These are phyloP conservation scores for Caprella mutica DNA, from an alignment of 2,888 invertebrate species.

Conservation along the genomic window DNA sequence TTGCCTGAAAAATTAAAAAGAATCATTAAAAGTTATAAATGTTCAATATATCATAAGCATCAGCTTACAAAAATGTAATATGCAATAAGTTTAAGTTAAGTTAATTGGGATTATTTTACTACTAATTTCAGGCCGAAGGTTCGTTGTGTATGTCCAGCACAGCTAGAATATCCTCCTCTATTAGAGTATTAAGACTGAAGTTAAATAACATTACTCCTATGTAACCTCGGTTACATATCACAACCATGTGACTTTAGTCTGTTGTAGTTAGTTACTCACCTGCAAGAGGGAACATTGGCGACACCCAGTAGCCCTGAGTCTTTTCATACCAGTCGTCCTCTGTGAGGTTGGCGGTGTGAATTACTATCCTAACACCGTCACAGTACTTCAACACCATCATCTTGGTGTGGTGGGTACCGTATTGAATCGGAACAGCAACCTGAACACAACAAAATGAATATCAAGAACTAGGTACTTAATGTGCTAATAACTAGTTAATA, in stretches of 20 bases:
- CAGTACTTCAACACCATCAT: conserved; percentile 75
- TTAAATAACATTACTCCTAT: too few relatives aligned
- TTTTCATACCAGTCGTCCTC: conserved; percentile 86
- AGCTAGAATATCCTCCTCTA: too few relatives aligned
- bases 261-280: too few relatives aligned
- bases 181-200: too few relatives aligned
- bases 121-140: neutral
- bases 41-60: too few relatives aligned
- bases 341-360: conserved; percentile 86
- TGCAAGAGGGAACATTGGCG: conserved; percentile 57
- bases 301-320: conserved; percentile 86
- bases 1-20: neutral
- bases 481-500: conserved; percentile 53
- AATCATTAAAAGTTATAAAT: too few relatives aligned
- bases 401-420: conserved; percentile 83
- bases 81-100: too few relatives aligned
- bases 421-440: conserved; percentile 62
- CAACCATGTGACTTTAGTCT: too few relatives aligned
- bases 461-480: conserved; percentile 44
- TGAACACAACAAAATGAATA: conserved; percentile 52
- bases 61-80: too few relatives aligned
- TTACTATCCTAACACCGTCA: conserved; percentile 66
- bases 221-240: too few relatives aligned
- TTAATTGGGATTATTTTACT: too few relatives aligned
- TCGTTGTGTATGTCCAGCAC: too few relatives aligned